Evolutionary conservation across 2,888 invertebrate genomes (phyloP).

Genomic region (Drosophila nr. medialis): DNA sequence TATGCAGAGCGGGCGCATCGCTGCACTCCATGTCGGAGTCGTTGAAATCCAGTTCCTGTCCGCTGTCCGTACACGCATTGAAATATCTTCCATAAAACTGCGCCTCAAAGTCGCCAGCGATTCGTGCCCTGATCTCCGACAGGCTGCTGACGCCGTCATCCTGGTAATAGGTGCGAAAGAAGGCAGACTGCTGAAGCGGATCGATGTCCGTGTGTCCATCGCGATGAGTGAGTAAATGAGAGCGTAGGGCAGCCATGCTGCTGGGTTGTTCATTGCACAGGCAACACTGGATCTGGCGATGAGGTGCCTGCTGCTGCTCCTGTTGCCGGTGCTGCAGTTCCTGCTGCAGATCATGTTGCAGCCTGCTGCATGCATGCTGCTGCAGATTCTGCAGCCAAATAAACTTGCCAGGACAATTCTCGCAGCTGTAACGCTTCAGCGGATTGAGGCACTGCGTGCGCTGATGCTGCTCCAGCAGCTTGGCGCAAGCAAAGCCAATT

Average conservation of each 20-base stretch:
- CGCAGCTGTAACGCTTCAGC: constrained; percentile 74
- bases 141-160: constrained; percentile 38
- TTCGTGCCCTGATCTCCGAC: constrained; percentile 48
- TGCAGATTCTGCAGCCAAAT: constrained; percentile 81
- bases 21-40: constrained; percentile 75
- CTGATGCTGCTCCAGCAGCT: constrained; percentile 86
- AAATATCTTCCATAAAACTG: constrained; percentile 77
- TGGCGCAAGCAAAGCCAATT: constrained; percentile 86
- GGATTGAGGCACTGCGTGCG: constrained; percentile 83
- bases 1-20: constrained; percentile 43
- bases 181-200: constrained; percentile 51
- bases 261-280: constrained; percentile 65
- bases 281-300: constrained; percentile 55
- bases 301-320: background rate
- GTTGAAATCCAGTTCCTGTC: constrained; percentile 81
- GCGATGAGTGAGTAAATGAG: constrained; percentile 65
- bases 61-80: constrained; percentile 76
- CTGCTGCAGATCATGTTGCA: constrained; percentile 6
- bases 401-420: constrained; percentile 82
- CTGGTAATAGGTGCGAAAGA: constrained; percentile 52
- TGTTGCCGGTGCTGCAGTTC: constrained; percentile 50
- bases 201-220: constrained; percentile 73
- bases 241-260: constrained; percentile 61
- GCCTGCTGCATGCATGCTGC: constrained; percentile 70
- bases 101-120: constrained; percentile 63